Conservation (phyloP, 2,113 vertebrate genomes). For the Calyptomena viridis region DNA sequence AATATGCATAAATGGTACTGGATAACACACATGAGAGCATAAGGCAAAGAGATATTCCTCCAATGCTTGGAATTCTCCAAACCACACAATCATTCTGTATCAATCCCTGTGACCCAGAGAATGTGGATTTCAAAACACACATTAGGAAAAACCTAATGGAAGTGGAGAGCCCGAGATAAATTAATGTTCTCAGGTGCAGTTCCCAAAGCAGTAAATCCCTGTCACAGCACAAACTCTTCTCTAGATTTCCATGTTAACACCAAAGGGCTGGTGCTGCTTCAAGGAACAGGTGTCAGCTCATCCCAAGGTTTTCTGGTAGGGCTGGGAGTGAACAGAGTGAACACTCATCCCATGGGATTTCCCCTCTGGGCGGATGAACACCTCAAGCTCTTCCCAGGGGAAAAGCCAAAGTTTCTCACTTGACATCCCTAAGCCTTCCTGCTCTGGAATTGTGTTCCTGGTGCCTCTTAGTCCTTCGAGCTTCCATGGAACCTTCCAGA, state of each 20-base stretch:
- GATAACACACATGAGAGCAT: neutral
- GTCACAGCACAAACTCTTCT: constrained; percentile 57
- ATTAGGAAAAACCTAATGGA: constrained; percentile 66
- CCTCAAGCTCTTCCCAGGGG: neutral
- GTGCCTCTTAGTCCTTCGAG: neutral
- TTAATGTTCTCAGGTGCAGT: constrained; percentile 63
- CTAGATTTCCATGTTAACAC: constrained; percentile 69
- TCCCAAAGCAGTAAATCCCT: constrained; percentile 71
- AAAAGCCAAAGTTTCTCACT: neutral
- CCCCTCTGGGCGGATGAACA: rapidly evolving
- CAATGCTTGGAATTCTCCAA: constrained; percentile 18
- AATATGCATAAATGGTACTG: neutral
- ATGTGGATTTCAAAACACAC: constrained; percentile 64
- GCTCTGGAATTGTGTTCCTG: neutral
- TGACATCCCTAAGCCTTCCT: neutral
- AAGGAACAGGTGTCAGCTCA: neutral
- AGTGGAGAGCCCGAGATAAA: constrained; percentile 64
- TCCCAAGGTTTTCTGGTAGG: neutral
- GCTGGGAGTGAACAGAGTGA: neutral
- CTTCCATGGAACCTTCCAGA: neutral
- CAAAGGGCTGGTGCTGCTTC: neutral
- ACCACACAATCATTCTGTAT: neutral
- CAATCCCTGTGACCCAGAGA: constrained; percentile 26
- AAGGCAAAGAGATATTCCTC: neutral
- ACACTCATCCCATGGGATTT: rapidly evolving